Conservation (phyloP, 2,888 invertebrate species). For the Seladonia tumulorum region DNA sequence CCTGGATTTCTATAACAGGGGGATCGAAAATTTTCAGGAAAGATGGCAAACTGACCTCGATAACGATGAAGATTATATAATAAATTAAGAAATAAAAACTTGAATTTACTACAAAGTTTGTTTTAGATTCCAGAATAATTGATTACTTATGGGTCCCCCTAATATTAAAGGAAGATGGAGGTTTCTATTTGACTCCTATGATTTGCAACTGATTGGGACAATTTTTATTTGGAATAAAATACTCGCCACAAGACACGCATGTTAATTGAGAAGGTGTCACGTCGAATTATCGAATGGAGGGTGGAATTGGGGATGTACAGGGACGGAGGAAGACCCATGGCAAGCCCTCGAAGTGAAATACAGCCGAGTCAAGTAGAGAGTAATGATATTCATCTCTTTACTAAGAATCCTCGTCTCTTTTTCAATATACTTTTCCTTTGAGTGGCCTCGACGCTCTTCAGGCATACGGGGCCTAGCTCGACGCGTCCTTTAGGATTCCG, state of each 20-base stretch:
- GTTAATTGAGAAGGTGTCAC: neutral
- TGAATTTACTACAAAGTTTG: too few relatives aligned
- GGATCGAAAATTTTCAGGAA: too few relatives aligned
- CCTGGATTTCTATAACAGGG: too few relatives aligned
- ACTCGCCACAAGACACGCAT: neutral
- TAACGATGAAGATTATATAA: too few relatives aligned
- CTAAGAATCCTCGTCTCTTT: conserved; percentile 8
- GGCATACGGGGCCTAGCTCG: conserved; percentile 9
- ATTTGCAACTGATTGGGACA: neutral
- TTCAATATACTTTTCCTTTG: conserved; percentile 28
- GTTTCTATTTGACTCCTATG: too few relatives aligned
- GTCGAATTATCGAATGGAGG: neutral
- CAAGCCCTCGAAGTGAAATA: conserved; percentile 27
- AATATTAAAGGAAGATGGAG: too few relatives aligned
- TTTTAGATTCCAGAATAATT: too few relatives aligned
- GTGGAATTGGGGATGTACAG: neutral
- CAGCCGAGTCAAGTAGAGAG: neutral
- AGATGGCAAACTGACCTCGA: too few relatives aligned
- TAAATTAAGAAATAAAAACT: too few relatives aligned
- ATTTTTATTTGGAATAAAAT: neutral
- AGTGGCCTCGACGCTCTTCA: conserved; percentile 11
- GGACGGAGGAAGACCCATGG: neutral
- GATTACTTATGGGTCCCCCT: too few relatives aligned
- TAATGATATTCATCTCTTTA: conserved; percentile 43
- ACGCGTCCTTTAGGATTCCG: conserved; percentile 44